Conservation (phyloP, 1,140 invertebrate genomes). For the Ceratina calcarata region DNA sequence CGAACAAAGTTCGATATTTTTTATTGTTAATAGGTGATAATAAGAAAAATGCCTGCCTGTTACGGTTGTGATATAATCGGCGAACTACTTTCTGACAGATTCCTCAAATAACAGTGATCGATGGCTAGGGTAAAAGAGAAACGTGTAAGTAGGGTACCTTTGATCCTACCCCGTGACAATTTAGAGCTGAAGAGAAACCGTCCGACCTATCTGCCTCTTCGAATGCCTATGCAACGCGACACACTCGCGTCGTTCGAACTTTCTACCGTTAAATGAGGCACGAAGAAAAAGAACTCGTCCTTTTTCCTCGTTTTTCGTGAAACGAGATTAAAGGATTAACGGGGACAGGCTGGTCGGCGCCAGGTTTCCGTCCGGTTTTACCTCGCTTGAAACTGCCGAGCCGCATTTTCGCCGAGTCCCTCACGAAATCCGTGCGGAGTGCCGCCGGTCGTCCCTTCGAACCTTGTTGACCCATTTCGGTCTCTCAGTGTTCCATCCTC, state of each 20-base stretch:
- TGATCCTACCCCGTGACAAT: conserved; percentile 44
- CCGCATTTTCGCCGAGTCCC: conserved; percentile 74
- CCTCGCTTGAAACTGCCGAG: conserved; percentile 77
- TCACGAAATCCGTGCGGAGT: conserved; percentile 72
- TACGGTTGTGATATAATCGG: conserved; percentile 1
- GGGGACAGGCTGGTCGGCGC: not conserved
- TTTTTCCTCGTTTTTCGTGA: not conserved
- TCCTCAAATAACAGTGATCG: conserved; percentile 32
- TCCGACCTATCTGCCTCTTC: conserved; percentile 42
- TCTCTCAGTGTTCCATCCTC: conserved; percentile 2
- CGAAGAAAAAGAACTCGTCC: conserved; percentile 21
- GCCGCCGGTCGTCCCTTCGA: conserved; percentile 72
- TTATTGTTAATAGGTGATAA: too few species aligned
- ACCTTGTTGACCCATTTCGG: conserved; percentile 73
- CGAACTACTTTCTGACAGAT: conserved; percentile 19
- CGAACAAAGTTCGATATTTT: too few species aligned
- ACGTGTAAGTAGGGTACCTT: conserved; percentile 52
- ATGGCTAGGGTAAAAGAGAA: conserved; percentile 38
- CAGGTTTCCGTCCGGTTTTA: conserved; percentile 42
- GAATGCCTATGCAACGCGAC: conserved; percentile 31
- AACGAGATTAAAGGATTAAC: conserved; percentile 22
- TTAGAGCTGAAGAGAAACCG: conserved; percentile 43
- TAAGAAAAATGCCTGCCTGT: too few species aligned
- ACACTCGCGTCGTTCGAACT: conserved; percentile 22
- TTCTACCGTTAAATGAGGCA: conserved; percentile 40